These are phyloP conservation scores for Phaetusa simplex DNA, from an alignment of 2,113 vertebrate species.

Conservation along the genomic window DNA sequence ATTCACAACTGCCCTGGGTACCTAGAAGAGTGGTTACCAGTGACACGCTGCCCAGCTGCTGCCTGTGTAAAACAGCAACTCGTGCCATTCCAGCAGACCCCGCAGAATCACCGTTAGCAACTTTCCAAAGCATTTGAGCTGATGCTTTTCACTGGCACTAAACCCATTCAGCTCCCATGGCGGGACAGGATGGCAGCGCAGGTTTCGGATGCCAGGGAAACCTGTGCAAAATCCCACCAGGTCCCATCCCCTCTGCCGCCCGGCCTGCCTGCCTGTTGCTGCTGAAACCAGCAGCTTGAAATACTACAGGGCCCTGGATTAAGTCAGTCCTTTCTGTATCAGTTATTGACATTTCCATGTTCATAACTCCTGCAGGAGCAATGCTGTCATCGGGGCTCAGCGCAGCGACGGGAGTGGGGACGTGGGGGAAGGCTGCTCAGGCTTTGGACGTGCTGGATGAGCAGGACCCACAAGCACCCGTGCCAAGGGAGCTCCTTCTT, in stretches of 20 bases:
- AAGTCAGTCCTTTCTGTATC: not conserved
- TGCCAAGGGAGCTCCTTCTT: not conserved
- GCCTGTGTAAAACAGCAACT: not conserved
- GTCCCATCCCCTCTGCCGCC: not conserved
- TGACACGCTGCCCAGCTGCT: not conserved
- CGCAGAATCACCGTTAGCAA: not conserved
- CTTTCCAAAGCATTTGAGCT: not conserved
- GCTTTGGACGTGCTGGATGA: not conserved
- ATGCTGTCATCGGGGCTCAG: not conserved
- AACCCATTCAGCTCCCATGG: not conserved
- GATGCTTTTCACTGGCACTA: not conserved
- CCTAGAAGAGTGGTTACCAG: too few relatives aligned
- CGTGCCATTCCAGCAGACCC: not conserved
- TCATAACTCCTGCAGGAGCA: not conserved
- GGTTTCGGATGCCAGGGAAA: not conserved
- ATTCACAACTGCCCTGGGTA: not conserved
- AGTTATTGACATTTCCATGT: not conserved
- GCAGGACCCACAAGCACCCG: not conserved
- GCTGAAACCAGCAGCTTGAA: not conserved
- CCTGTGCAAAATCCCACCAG: not conserved
- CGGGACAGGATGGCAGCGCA: not conserved
- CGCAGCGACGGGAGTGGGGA: accelerated
- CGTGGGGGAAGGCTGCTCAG: not conserved
- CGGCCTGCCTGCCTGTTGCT: not conserved
- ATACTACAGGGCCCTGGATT: not conserved